Base-by-base conservation (phyloP, 2,113 vertebrate species). In the Istiophorus platypterus region DNA sequence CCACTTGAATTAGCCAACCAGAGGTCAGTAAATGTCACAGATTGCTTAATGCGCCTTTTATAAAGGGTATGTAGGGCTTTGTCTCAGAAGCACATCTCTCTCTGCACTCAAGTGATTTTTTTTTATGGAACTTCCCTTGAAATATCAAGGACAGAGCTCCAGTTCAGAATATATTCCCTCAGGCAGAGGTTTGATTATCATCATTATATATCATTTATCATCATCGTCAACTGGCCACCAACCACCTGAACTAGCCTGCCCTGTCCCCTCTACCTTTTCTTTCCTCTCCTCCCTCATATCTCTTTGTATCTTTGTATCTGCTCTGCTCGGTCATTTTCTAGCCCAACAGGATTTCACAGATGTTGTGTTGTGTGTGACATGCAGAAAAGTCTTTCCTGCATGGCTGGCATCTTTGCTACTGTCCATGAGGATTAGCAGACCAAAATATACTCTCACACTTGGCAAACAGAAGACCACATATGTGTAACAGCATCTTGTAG, bases 381-480 rank as follows among this genome's bases (percentile, higher is more conserved):
- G 29, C 12, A 17, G 57, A 81, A 31, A 42, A 39, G 52, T 67
- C 58, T 72, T 34, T 41, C 77, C 64, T 79, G 79, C 62, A 57
- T 76, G 41, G 37, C 57, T 72, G 42, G 63, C 64, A 66, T 80
- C 69, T 83, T 69, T 70, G 58, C 59, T 42, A 17, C 66, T 73
- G 65, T 89, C 69, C 54, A 34, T 0, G 7, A 80, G 80, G 86
- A 82, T 84, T 80, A 86, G 61, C 37, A 4, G 70, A 68, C 82
- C 75, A 86, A 85, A 54, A 88, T 84, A 85, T 86, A 89, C 77
- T 37, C 64, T 22, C 11, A 5, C 56, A 4, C 56, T 31, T 24
- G 27, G 56, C 42, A 15, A 82, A 77, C 56, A 51, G 47, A 72
- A 71, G 57, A 42, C 76, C 47, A 24, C 39, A 20, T 41, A 56